Conservation (phyloP, 2,888 invertebrate species). For the Himalopsyche japonica region DNA sequence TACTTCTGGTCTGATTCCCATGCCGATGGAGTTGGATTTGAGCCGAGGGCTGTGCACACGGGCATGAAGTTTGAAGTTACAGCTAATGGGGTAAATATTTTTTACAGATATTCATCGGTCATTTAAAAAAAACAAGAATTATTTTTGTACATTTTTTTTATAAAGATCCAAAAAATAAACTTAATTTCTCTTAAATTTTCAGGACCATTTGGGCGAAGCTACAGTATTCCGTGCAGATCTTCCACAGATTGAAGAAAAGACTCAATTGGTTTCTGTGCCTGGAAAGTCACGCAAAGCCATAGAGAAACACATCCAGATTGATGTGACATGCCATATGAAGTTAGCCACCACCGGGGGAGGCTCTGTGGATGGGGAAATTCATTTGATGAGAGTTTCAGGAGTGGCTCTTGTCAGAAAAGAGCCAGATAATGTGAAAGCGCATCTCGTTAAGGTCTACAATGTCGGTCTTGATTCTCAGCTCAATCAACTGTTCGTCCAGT, state of each 20-base stretch:
- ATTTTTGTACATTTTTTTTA: too few species aligned
- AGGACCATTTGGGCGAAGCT: constrained; percentile 66
- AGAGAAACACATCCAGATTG: constrained; percentile 68
- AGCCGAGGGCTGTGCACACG: constrained; percentile 67
- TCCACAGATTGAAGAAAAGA: constrained; percentile 69
- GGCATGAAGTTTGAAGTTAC: constrained; percentile 68
- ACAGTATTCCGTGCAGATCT: constrained; percentile 69
- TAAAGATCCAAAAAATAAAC: too few species aligned
- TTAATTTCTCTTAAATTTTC: neutral
- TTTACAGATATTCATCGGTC: neutral
- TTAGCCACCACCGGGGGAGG: constrained; percentile 63
- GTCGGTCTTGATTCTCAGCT: constrained; percentile 72
- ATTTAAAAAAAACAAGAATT: too few species aligned
- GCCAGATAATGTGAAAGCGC: constrained; percentile 59
- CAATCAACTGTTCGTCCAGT: constrained; percentile 67
- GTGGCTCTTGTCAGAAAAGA: constrained; percentile 67
- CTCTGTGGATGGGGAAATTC: constrained; percentile 61
- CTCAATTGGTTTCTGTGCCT: constrained; percentile 60
- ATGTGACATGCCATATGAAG: constrained; percentile 69
- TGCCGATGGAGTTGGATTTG: constrained; percentile 71
- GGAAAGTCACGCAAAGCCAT: constrained; percentile 49
- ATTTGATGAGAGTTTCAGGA: constrained; percentile 70
- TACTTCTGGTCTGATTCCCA: constrained; percentile 80
- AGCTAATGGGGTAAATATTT: constrained; percentile 60
- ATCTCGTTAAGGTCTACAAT: constrained; percentile 64